Evolutionary conservation across 2,888 invertebrate species (phyloP), one percentile per base, ranked within the genome.

Genomic region (Tethea ocularis): DNA sequence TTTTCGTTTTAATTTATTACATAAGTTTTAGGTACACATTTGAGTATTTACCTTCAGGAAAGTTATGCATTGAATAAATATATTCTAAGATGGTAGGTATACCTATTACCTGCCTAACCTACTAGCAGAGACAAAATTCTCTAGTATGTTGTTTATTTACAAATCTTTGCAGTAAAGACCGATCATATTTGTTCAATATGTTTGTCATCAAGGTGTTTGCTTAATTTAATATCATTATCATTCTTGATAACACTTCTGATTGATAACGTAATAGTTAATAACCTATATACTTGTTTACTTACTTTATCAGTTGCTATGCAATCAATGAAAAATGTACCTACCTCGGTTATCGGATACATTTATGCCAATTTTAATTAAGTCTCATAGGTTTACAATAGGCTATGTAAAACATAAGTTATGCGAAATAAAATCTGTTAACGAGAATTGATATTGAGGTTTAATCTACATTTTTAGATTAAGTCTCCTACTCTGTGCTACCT

Each of bases 301-400:
- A 22, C 33, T 54, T 54, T 33, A 54, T 54, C 54, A 54, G 54
- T 54, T 54, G 33, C 33, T 33, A 54, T 54, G 51, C 29, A 38
- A 53, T 57, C 29, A 20, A 51, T 51, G 46, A 26, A 51, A 33
- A 29, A 41, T 24, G 52, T 56, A 41, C n/a, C 54, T n/a, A 51
- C 23, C 26, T 22, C n/a, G n/a, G n/a, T n/a, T 63, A 59, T 63
- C 61, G 23, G 24, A 57, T 24, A 53, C 23, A 36, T 51, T 56
- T 36, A 51, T 46, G 17, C 20, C 57, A 53, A 46, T 38, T 58
- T 57, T 51, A 57, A 55, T 60, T 55, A 58, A 55, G 52, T 61
- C 38, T 6, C n/a, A 58, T 56, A 29, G 57, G 15, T 24, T 38
- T 57, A 60, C 51, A 58, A 57, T 56, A 26, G 20, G 33, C 22